Percentiles rank a stretch among this genome's conserved stretches.
Conservation (phyloP, 2,888 invertebrate genomes). For the Drosophila diplacantha region DNA sequence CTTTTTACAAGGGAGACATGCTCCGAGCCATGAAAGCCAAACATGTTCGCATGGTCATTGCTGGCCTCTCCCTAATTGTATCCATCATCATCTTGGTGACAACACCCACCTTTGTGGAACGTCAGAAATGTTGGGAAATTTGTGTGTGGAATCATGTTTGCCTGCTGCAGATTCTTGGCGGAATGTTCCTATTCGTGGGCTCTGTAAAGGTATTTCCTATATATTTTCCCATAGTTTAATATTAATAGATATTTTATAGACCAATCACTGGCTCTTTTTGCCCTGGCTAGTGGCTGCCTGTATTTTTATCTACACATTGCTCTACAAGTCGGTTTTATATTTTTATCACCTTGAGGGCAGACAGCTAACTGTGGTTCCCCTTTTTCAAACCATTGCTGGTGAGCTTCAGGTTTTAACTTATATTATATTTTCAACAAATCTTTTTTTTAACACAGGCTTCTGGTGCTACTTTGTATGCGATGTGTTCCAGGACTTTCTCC, state of each 20-base stretch:
- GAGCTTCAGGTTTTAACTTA: background rate
- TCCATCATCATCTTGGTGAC: background rate
- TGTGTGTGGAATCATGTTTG: constrained; percentile 40
- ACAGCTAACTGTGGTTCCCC: accelerated
- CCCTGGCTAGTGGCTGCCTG: constrained; percentile 49
- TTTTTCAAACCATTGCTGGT: constrained; percentile 42
- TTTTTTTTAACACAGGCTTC: constrained; percentile 29
- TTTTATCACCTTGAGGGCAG: background rate
- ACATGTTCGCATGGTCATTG: constrained; percentile 28
- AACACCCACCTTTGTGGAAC: background rate
- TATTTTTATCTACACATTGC: constrained; percentile 38
- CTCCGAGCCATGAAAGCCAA: background rate
- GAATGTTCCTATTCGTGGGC: constrained; percentile 26
- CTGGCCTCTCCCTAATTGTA: constrained; percentile 29
- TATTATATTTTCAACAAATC: background rate
- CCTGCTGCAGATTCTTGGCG: constrained; percentile 44
- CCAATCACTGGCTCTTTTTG: constrained; percentile 38
- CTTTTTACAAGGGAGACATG: background rate
- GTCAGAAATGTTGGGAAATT: constrained; percentile 8
- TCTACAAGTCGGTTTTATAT: constrained; percentile 23
- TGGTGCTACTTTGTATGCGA: constrained; percentile 47
- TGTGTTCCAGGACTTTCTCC: constrained; percentile 40
- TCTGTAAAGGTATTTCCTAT: constrained; percentile 23
- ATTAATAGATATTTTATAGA: constrained; percentile 12
- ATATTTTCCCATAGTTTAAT: too few species aligned